Evolutionary conservation across 2,113 vertebrate species (phyloP).

Genomic region (Coreoperca whiteheadi): DNA sequence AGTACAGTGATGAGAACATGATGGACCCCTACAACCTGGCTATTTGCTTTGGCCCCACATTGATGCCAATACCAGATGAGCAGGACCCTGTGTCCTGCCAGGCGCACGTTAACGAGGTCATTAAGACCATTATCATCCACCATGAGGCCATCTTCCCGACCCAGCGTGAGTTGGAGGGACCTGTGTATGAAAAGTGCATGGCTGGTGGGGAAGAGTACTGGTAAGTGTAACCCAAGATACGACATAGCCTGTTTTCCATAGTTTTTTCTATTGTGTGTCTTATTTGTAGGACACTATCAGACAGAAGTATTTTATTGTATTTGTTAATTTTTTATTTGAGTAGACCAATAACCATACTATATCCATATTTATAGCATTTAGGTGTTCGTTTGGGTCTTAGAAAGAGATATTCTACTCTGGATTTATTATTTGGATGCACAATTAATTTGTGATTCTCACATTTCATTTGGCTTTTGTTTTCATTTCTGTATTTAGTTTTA

Average conservation of each 20-base stretch:
- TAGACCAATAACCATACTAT: neutral
- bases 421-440: neutral
- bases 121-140: conserved; percentile 97
- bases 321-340: neutral
- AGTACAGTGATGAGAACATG: conserved; percentile 99
- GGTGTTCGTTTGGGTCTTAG: neutral
- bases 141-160: conserved; percentile 96
- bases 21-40: conserved; percentile 99
- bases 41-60: conserved; percentile 98
- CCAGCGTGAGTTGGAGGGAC: conserved; percentile 93
- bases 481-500: neutral
- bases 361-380: neutral
- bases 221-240: conserved; percentile 80
- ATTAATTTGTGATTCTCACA: neutral
- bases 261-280: neutral
- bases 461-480: conserved; percentile 3
- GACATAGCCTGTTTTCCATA: neutral
- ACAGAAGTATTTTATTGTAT: neutral
- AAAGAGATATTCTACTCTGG: neutral
- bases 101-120: conserved; percentile 98
- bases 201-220: conserved; percentile 98
- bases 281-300: neutral
- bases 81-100: conserved; percentile 98
- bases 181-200: conserved; percentile 99
- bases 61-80: conserved; percentile 98